Evolutionary conservation across 2,888 invertebrate species (phyloP).

Genomic region (Agrochola circellaris): DNA sequence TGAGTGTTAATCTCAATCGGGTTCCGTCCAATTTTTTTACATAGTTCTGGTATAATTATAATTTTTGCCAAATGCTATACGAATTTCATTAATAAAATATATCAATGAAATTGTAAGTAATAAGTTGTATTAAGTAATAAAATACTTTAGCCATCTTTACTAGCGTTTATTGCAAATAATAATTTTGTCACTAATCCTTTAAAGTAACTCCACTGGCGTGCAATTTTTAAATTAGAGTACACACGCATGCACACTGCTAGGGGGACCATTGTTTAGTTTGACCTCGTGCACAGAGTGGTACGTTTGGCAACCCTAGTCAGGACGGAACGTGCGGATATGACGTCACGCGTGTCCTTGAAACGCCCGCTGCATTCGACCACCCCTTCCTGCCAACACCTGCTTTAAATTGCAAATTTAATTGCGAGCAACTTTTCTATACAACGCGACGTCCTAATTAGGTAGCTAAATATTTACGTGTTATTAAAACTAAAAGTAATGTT

Average conservation of each 20-base stretch:
- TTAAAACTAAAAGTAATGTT: slow-evolving; percentile 14
- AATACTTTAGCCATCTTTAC: too few species aligned
- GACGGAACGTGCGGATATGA: slow-evolving; percentile 62
- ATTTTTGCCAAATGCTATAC: neutral
- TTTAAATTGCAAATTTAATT: slow-evolving; percentile 63
- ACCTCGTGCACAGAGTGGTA: slow-evolving; percentile 7
- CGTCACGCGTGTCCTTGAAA: slow-evolving; percentile 78
- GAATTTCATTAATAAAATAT: too few species aligned
- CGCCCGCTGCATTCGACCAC: slow-evolving; percentile 64
- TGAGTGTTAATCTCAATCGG: neutral
- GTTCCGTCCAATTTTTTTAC: neutral
- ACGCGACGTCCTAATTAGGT: slow-evolving; percentile 35
- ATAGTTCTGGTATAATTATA: neutral
- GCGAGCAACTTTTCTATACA: slow-evolving; percentile 34
- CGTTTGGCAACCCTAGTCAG: slow-evolving; percentile 43
- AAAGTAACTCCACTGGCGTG: neutral
- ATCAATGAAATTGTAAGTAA: neutral
- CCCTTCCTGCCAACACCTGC: slow-evolving; percentile 60
- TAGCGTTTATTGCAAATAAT: neutral
- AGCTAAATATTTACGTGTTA: slow-evolving; percentile 29
- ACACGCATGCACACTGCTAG: neutral
- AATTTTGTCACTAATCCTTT: neutral
- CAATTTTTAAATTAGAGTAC: neutral
- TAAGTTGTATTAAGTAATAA: neutral
- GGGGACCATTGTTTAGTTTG: slow-evolving; percentile 22